phyloP scores from a whole-genome alignment of 2,888 invertebrate genomes.

The Himalopsyche japonica region DNA sequence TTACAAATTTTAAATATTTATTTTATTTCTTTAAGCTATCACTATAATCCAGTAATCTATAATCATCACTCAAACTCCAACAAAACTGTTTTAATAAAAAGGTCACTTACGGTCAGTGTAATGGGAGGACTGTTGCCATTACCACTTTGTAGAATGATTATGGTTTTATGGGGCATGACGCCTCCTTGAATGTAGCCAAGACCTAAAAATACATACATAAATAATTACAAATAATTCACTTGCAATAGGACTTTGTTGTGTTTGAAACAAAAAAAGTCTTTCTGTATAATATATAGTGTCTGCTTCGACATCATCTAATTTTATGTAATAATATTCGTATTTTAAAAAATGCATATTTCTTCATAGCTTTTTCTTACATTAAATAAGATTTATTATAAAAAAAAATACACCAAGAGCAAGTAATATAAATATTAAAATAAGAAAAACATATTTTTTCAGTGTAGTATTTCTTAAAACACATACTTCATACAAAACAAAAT shows the following conservation, averaged over 20 bases:
- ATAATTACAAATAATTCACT: neutral
- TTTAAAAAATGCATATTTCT: too few species aligned
- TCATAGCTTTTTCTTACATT: too few species aligned
- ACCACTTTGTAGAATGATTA: slow-evolving; percentile 57
- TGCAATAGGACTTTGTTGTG: neutral
- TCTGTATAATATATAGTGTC: too few species aligned
- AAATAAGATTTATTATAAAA: too few species aligned
- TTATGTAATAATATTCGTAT: too few species aligned
- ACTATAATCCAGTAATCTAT: neutral
- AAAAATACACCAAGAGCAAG: too few species aligned
- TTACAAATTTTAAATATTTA: too few species aligned
- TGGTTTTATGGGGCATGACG: slow-evolving; percentile 56
- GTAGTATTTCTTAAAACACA: too few species aligned
- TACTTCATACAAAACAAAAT: too few species aligned
- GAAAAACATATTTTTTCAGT: too few species aligned
- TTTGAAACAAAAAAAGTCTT: neutral
- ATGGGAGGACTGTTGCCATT: slow-evolving; percentile 54
- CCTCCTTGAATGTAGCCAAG: slow-evolving; percentile 55
- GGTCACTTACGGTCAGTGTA: slow-evolving; percentile 53
- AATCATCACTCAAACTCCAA: neutral
- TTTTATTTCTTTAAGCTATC: neutral
- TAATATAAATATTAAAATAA: too few species aligned
- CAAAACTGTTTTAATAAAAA: neutral
- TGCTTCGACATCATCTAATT: neutral
- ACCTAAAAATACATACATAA: slow-evolving; percentile 42